Base-by-base conservation (phyloP, 2,113 vertebrate species). In the Cyanoderma ruficeps region DNA sequence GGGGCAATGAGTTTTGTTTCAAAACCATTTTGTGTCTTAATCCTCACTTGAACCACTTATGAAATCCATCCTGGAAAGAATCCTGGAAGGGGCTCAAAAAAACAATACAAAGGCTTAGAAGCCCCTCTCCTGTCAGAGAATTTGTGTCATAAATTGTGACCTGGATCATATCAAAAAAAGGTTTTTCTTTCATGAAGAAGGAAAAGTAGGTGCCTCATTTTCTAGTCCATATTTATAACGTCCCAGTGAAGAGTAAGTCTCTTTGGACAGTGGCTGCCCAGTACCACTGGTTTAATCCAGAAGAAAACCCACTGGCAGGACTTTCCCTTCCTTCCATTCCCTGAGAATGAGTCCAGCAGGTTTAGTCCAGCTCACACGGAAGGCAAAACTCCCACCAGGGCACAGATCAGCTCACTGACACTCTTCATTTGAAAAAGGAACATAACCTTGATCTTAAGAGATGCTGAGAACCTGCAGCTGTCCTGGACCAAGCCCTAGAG, bases 171-270 rank as follows among this genome's bases (percentile, higher is more conserved):
- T 71, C 35, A 94, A 95, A 96, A 95, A 81, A 65, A 41, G 78
- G 59, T 76, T 97, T 96, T 90, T 89, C 93, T 97, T 96, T 97
- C 85, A 80, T 61, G 71, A 91, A 87, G 93, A 96, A 96, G 87
- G 93, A 96, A 90, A 94, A 95, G 80, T 65, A 95, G 94, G 74
- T 95, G 88, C 95, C 72, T 94, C 89, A 28, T 95, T 83, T 95
- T 82, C 65, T 67, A n/a, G 57, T 44, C 23, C 20, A 2, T 59
- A 37, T 95, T 79, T 74, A 35, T 83, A 75, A 75, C n/a, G 25
- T 81, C 87, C 53, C 68, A 77, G 35, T 93, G 37, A 84, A 88
- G 70, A 80, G 52, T 56, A 41, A 53, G 55, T 92, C 85, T 77
- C 78, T 93, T 37, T 64, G 77, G 47, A 22, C 89, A 75, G 61